Conservation (phyloP, 2,888 invertebrate genomes). For the Exephanes ischioxanthus region DNA sequence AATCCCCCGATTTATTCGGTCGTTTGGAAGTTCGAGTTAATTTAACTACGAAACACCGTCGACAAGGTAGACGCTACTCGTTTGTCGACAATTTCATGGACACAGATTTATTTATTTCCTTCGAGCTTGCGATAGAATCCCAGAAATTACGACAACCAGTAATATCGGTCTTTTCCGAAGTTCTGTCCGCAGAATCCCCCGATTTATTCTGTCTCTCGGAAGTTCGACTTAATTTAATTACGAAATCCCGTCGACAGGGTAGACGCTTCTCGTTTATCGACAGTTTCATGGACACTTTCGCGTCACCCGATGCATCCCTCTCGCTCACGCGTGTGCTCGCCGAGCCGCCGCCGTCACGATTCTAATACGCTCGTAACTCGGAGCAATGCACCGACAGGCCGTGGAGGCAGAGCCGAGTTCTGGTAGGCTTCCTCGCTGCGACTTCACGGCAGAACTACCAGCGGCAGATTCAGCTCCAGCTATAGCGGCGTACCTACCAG, state of each 20-base stretch:
- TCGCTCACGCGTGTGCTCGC: conserved; percentile 20
- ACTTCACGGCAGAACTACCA: conserved; percentile 46
- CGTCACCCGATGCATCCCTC: conserved; percentile 62
- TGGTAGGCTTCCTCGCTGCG: conserved; percentile 68
- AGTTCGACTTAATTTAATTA: not conserved
- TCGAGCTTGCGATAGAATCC: not conserved
- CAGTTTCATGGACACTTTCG: conserved; percentile 64
- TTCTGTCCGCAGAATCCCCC: not conserved
- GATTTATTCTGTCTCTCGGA: not conserved
- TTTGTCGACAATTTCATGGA: not conserved
- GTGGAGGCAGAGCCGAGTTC: conserved; percentile 53
- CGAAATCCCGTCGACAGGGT: not conserved
- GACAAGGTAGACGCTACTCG: not conserved
- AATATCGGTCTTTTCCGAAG: not conserved
- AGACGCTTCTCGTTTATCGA: not conserved
- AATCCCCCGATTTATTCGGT: not conserved
- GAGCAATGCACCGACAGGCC: conserved; percentile 63
- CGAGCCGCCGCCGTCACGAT: conserved; percentile 55
- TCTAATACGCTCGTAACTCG: conserved; percentile 68
- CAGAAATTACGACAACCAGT: not conserved
- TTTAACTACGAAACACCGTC: not conserved
- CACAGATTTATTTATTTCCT: not conserved
- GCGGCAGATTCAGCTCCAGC: conserved; percentile 35
- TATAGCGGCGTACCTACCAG: conserved; percentile 31
- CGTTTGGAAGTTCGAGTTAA: not conserved